These are phyloP conservation scores for Coilia nasus DNA, from an alignment of 2,797 vertebrate species.

Conservation along the genomic window DNA sequence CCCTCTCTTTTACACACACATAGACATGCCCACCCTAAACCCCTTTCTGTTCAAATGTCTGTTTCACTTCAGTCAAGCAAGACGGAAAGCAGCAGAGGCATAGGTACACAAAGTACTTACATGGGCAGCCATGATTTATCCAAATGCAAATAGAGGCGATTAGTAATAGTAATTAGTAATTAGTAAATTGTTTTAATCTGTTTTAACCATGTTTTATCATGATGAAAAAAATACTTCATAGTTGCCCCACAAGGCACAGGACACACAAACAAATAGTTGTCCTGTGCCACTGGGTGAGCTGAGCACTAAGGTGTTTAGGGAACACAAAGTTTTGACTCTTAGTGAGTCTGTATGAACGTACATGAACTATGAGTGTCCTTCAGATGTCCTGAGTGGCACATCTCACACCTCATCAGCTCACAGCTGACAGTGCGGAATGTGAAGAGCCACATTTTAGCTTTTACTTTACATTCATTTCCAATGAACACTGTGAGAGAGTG, in stretches of 20 bases:
- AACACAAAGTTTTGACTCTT: neutral
- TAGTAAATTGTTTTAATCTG: too few species aligned
- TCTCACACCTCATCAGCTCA: neutral
- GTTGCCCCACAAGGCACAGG: neutral
- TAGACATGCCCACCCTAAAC: neutral
- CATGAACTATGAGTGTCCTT: neutral
- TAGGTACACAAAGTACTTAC: too few species aligned
- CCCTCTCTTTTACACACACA: too few species aligned
- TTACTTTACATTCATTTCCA: neutral
- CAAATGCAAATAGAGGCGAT: too few species aligned
- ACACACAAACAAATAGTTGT: neutral
- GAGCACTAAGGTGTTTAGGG: neutral
- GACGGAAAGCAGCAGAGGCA: neutral
- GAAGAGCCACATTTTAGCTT: neutral
- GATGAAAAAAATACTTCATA: neutral
- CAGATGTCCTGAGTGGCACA: neutral
- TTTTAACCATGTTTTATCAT: too few species aligned
- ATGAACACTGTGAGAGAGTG: neutral
- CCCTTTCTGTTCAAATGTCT: neutral
- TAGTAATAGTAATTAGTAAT: too few species aligned
- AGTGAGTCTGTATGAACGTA: neutral
- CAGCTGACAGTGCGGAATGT: neutral
- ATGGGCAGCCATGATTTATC: too few species aligned
- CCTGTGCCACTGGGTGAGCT: neutral
- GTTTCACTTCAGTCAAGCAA: neutral